Evolutionary conservation across 1,140 invertebrate species (phyloP).

Genomic region (Trichonephila inaurata): DNA sequence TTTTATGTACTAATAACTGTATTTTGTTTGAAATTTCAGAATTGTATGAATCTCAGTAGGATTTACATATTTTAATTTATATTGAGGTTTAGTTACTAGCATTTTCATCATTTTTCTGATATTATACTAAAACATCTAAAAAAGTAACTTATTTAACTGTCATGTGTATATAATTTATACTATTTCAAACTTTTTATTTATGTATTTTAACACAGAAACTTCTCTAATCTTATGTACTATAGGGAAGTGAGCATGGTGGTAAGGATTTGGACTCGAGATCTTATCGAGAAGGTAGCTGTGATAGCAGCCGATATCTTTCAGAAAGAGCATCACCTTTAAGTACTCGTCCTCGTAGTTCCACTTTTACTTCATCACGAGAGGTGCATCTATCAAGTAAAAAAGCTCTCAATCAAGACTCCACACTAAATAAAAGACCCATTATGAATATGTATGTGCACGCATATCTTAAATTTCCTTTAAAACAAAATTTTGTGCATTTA

Average conservation of each 20-base stretch:
- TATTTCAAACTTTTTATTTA: neutral
- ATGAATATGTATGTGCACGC: constrained; percentile 77
- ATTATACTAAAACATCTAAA: no score
- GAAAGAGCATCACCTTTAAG: constrained; percentile 72
- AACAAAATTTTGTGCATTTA: no score
- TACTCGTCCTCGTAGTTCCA: constrained; percentile 80
- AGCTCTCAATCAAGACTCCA: neutral
- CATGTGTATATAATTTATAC: no score
- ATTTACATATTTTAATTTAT: no score
- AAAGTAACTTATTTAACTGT: no score
- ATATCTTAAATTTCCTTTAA: neutral
- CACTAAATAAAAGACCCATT: constrained; percentile 75
- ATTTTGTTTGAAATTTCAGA: no score
- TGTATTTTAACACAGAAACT: neutral
- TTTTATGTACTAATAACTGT: no score
- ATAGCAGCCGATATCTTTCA: neutral
- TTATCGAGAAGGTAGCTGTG: constrained; percentile 71
- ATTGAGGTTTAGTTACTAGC: no score
- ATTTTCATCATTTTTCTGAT: no score
- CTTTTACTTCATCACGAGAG: constrained; percentile 78
- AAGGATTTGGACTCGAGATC: constrained; percentile 64
- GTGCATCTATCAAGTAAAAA: neutral
- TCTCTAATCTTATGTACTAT: neutral
- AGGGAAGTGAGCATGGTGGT: neutral
- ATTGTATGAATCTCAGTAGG: no score